Conservation (phyloP, 1,140 invertebrate genomes). For the Eubasilissa regina region DNA sequence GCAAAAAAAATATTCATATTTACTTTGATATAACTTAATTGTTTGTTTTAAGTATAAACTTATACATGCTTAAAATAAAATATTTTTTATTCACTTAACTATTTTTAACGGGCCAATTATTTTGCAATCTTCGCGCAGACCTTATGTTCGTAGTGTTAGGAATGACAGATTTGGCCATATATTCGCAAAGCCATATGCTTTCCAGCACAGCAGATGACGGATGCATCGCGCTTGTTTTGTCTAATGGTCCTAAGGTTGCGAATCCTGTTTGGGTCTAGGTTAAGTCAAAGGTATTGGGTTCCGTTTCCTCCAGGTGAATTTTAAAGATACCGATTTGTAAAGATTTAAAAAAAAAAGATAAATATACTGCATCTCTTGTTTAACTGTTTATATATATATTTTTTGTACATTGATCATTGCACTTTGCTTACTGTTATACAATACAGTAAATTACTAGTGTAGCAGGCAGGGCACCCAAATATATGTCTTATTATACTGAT, state of each 20-base stretch:
- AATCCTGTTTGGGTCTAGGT: constrained; percentile 19
- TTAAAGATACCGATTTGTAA: neutral
- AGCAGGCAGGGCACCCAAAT: too few relatives aligned
- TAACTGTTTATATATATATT: too few relatives aligned
- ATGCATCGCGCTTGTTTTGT: neutral
- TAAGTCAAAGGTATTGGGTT: constrained; percentile 52
- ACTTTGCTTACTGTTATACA: too few relatives aligned
- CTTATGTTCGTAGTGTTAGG: neutral
- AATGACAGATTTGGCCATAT: constrained; percentile 15
- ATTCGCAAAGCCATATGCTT: constrained; percentile 18
- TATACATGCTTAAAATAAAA: too few relatives aligned
- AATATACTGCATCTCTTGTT: too few relatives aligned
- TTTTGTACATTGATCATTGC: too few relatives aligned
- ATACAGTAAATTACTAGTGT: too few relatives aligned
- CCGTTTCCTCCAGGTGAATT: constrained; percentile 50
- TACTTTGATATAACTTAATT: too few relatives aligned
- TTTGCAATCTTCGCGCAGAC: neutral
- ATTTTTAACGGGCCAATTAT: neutral
- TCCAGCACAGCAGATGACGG: constrained; percentile 20
- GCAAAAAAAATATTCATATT: too few relatives aligned
- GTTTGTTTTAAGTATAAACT: too few relatives aligned
- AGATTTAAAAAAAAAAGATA: neutral
- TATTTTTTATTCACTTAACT: too few relatives aligned
- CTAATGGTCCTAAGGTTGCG: constrained; percentile 8
- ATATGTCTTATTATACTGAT: too few relatives aligned